Evolutionary conservation across 1,140 invertebrate genomes (phyloP).

Genomic region (Thalassaphorura encarpata): DNA sequence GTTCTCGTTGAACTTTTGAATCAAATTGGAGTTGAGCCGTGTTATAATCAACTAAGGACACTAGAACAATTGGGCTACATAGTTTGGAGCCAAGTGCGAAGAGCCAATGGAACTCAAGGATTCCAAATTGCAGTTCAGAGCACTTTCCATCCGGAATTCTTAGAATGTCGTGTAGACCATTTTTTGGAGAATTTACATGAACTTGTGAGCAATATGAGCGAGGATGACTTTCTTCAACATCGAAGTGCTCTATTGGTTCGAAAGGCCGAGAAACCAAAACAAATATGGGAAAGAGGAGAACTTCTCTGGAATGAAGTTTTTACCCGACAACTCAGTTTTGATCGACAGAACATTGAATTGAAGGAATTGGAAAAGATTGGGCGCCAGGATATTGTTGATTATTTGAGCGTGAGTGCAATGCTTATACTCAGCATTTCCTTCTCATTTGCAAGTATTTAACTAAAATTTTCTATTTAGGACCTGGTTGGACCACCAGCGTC

Average conservation of each 20-base stretch:
- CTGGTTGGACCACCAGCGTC: background rate
- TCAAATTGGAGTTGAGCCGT: slow-evolving; percentile 84
- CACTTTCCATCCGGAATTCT: slow-evolving; percentile 63
- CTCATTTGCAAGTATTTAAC: background rate
- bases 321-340: slow-evolving; percentile 83
- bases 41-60: slow-evolving; percentile 79
- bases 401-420: slow-evolving; percentile 61
- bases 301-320: slow-evolving; percentile 78
- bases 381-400: slow-evolving; percentile 68
- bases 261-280: slow-evolving; percentile 83
- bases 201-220: slow-evolving; percentile 57
- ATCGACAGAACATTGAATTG: slow-evolving; percentile 73
- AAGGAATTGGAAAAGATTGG: slow-evolving; percentile 64
- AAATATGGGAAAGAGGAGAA: slow-evolving; percentile 53
- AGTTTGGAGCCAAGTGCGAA: slow-evolving; percentile 72
- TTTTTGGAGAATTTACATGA: slow-evolving; percentile 60
- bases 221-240: slow-evolving; percentile 75
- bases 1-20: slow-evolving; percentile 65
- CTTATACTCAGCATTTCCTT: slow-evolving; percentile 6
- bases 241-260: slow-evolving; percentile 65
- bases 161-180: slow-evolving; percentile 76
- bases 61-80: slow-evolving; percentile 90
- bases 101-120: slow-evolving; percentile 72
- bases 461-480: background rate
- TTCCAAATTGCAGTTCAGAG: slow-evolving; percentile 83